These are phyloP conservation scores for Trilocha varians DNA, from an alignment of 2,888 invertebrate genomes.

Conservation along the genomic window DNA sequence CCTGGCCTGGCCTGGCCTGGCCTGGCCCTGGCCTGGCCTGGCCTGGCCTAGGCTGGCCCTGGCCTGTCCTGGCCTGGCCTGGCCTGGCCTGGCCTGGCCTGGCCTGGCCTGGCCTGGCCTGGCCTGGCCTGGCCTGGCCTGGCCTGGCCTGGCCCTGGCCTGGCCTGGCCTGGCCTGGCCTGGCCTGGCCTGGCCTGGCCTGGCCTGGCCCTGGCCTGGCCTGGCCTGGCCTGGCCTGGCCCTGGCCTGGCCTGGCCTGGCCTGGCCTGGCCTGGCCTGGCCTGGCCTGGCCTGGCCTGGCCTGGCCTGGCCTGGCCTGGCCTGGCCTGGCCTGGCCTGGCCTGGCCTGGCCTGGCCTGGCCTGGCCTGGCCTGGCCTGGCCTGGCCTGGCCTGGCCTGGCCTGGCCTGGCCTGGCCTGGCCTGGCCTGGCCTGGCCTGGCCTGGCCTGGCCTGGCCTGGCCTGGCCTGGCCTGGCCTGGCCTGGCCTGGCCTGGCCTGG, in stretches of 20 bases:
- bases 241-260: constrained; percentile 11
- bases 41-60: constrained; percentile 6
- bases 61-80: constrained; percentile 12
- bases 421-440: constrained; percentile 3
- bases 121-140: constrained; percentile 14
- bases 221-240: constrained; percentile 7
- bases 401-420: constrained; percentile 11
- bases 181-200: constrained; percentile 14
- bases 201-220: constrained; percentile 14
- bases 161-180: constrained; percentile 13
- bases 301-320: constrained; percentile 11
- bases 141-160: constrained; percentile 10
- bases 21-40: neutral
- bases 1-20: neutral
- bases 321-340: constrained; percentile 11
- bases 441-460: constrained; percentile 9
- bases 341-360: constrained; percentile 12
- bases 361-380: constrained; percentile 11
- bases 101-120: constrained; percentile 14
- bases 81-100: constrained; percentile 15
- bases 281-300: constrained; percentile 11
- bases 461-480: constrained; percentile 4
- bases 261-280: constrained; percentile 13
- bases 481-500: constrained; percentile 1
- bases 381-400: constrained; percentile 11